phyloP scores from a whole-genome alignment of 1,140 invertebrate genomes.

The Monomorium pharaonis region DNA sequence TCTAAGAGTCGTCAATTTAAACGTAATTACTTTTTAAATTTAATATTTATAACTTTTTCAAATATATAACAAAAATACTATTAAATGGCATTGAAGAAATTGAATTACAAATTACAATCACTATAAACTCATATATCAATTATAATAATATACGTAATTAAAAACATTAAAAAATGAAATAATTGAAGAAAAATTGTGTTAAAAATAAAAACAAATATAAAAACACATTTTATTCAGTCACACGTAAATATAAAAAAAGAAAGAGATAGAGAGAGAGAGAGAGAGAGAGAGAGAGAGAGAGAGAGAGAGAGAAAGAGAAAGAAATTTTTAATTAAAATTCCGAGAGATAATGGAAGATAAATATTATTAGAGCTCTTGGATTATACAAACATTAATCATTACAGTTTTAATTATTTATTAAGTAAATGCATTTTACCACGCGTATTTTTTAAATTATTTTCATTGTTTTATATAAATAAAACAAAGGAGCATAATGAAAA shows the following conservation, averaged over 20 bases:
- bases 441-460: background rate
- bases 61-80: background rate
- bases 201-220: background rate
- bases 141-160: background rate
- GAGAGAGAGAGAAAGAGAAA: background rate
- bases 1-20: background rate
- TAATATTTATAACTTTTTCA: background rate
- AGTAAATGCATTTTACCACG: background rate
- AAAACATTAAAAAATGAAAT: background rate
- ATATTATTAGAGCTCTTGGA: background rate
- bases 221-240: background rate
- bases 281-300: background rate
- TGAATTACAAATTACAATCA: background rate
- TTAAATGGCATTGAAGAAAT: background rate
- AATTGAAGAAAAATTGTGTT: background rate
- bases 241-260: background rate
- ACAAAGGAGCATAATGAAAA: conserved; percentile 18
- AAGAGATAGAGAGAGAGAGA: background rate
- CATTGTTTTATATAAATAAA: conserved; percentile 4
- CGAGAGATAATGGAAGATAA: conserved; percentile 24
- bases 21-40: background rate
- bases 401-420: background rate
- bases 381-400: background rate
- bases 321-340: conserved; percentile 46
- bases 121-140: background rate